Conservation (phyloP, 2,113 vertebrate genomes). For the Daphoenositta chrysoptera region DNA sequence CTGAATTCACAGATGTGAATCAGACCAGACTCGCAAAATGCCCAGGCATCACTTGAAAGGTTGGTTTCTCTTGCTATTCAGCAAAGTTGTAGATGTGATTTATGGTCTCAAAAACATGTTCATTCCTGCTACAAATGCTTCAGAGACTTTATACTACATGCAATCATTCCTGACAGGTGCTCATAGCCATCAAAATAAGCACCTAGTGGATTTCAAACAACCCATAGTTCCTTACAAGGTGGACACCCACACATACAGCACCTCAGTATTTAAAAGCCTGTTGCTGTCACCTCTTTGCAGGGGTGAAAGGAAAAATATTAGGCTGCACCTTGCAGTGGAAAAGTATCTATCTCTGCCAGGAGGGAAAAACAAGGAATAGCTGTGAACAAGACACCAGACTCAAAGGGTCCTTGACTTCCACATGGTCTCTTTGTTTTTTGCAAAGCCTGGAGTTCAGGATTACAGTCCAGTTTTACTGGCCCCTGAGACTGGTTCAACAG, state of each 20-base stretch:
- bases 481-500: neutral
- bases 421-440: neutral
- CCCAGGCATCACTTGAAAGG: neutral
- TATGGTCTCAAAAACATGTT: neutral
- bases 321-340: neutral
- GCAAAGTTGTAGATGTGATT: neutral
- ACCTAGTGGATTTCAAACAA: neutral
- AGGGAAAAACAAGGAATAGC: neutral
- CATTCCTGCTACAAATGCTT: neutral
- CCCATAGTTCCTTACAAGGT: neutral
- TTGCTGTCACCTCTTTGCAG: neutral
- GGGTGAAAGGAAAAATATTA: neutral
- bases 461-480: neutral
- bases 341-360: neutral
- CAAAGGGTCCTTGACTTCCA: neutral
- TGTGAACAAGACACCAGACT: neutral
- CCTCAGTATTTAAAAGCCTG: neutral
- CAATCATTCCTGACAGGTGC: neutral
- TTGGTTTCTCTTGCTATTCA: neutral
- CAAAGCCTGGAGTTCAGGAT: neutral
- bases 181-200: neutral
- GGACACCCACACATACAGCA: neutral
- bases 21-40: neutral
- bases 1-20: constrained; percentile 22
- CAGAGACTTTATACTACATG: neutral